Conservation (phyloP, 1,140 invertebrate genomes). For the Lethrus apterus region DNA sequence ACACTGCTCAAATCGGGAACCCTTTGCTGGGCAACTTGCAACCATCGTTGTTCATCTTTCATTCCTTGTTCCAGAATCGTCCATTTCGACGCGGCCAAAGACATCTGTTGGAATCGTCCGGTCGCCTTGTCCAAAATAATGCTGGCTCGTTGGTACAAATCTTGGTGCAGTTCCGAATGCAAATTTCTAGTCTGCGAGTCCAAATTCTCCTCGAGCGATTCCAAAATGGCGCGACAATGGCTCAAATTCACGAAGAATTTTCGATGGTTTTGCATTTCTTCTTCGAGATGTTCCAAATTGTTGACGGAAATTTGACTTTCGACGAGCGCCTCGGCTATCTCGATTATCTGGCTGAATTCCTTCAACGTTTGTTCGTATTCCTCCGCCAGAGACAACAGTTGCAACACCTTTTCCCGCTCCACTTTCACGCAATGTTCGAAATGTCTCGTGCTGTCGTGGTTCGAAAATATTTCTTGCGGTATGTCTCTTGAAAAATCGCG, state of each 20-base stretch:
- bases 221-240: slow-evolving; percentile 73
- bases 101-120: slow-evolving; percentile 70
- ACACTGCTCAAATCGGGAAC: slow-evolving; percentile 70
- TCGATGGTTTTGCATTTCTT: slow-evolving; percentile 81
- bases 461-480: slow-evolving; percentile 54
- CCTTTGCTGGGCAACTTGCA: slow-evolving; percentile 70
- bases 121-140: slow-evolving; percentile 70
- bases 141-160: slow-evolving; percentile 64
- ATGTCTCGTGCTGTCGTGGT: slow-evolving; percentile 57
- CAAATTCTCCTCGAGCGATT: slow-evolving; percentile 75
- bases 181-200: slow-evolving; percentile 68
- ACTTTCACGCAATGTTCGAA: slow-evolving; percentile 58
- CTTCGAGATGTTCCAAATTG: slow-evolving; percentile 67
- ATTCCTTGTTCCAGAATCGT: slow-evolving; percentile 70
- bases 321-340: slow-evolving; percentile 69
- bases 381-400: slow-evolving; percentile 64
- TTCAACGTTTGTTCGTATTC: slow-evolving; percentile 81
- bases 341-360: slow-evolving; percentile 76
- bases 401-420: slow-evolving; percentile 66
- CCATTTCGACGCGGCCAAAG: slow-evolving; percentile 75
- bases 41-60: slow-evolving; percentile 73
- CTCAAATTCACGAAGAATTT: slow-evolving; percentile 84
- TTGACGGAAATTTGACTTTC: slow-evolving; percentile 66
- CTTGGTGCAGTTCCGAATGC: slow-evolving; percentile 66
- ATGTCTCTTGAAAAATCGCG: slow-evolving; percentile 60